phyloP scores from a whole-genome alignment of 2,113 vertebrate species.

The Dolichallabes microphthalmus region DNA sequence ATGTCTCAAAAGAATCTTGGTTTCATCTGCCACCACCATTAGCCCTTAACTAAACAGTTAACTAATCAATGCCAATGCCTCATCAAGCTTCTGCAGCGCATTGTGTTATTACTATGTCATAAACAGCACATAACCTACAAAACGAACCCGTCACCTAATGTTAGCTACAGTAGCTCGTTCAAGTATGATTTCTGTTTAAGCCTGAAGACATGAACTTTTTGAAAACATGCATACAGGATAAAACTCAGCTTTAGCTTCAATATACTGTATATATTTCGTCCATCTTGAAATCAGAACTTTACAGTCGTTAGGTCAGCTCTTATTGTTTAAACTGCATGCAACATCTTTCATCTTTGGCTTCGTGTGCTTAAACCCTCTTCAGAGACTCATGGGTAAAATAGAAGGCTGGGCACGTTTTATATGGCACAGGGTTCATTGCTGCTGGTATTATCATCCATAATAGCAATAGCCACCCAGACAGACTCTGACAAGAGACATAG shows the following conservation, averaged over 20 bases:
- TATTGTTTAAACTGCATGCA: conserved; percentile 23
- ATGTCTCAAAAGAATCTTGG: not conserved
- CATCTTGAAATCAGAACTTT: too few species aligned
- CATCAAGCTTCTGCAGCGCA: not conserved
- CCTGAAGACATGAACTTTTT: not conserved
- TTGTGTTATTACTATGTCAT: not conserved
- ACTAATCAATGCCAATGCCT: not conserved
- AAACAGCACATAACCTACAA: not conserved
- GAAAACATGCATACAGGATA: too few species aligned
- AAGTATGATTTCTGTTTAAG: not conserved
- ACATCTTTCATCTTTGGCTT: conserved; percentile 44
- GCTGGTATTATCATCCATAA: conserved; percentile 53
- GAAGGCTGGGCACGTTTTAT: conserved; percentile 20
- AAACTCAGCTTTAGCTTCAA: too few species aligned
- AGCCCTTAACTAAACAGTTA: too few species aligned
- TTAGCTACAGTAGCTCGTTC: not conserved
- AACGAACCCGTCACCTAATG: not conserved
- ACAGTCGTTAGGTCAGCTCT: conserved; percentile 42
- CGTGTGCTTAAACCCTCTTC: conserved; percentile 41
- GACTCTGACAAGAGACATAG: conserved; percentile 35
- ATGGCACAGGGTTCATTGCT: conserved; percentile 29
- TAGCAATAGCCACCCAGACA: conserved; percentile 51
- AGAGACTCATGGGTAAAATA: conserved; percentile 19
- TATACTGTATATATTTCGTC: too few species aligned
- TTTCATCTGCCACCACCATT: not conserved